Evolutionary conservation across 2,888 invertebrate species (phyloP), one percentile per base, ranked within the genome.

Genomic region (Siphlonurus alternatus): DNA sequence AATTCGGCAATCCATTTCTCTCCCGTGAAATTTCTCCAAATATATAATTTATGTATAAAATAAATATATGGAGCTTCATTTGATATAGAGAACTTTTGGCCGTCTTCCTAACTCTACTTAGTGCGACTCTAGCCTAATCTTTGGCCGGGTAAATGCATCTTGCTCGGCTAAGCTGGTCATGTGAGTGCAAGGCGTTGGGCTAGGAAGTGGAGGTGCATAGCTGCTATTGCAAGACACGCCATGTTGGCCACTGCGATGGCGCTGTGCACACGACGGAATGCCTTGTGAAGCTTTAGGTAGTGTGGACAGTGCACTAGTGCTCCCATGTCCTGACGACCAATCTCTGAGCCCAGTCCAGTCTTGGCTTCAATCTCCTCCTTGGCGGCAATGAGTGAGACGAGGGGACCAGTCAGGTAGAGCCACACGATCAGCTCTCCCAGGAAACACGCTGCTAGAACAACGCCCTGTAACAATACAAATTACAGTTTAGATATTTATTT

Each of bases 241-340:
- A 93, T 82, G 72, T 92, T 92, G 65, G 89, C 88, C 74, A 88
- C 84, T 18, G 91, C 91, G 70, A 90, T 87, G 66, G 79, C 79
- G 73, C 87, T 85, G 76, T 93, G 93, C 63, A 86, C 81, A 56
- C 82, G 81, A 62, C 92, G 82, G 77, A 93, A 93, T 25, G 82
- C 78, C 68, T 80, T 81, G 71, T 91, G 83, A 19, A 90, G 82
- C 71, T 83, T 83, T 69, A 88, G 78, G 76, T 92, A 93, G 73
- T 88, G 86, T 0, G 89, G 88, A 72, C 90, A 90, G 72, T 86
- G 81, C 20, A 84, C 81, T 24, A 92, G 77, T 68, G 83, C 81
- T 63, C 89, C 88, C 25, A 86, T 79, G 59, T 86, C 78, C 69
- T 88, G 81, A 71, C 81, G 80, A 59, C 91, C 92, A 65, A 92